Base-by-base conservation (phyloP, 2,888 invertebrate species). In the Volucella bombylans region DNA sequence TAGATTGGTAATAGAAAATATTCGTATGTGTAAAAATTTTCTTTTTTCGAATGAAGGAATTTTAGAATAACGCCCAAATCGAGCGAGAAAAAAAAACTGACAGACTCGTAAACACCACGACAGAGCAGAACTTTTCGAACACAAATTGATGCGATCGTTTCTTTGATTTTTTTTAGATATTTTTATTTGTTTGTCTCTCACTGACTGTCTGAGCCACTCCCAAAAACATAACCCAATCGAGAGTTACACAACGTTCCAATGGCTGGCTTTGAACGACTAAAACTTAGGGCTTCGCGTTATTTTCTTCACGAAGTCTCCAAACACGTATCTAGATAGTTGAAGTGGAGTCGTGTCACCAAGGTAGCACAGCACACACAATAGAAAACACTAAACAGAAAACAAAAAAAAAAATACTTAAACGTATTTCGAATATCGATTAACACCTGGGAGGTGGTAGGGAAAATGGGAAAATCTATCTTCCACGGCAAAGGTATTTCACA, bases 371-470 rank as follows among this genome's bases (percentile, higher is more conserved):
- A 4, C 38, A 62, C 64, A 73, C 69, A 68, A 72, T 23, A 52
- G 62, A 52, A 68, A 80, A 59, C 31, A 31, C 6, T 31, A 61
- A 61, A 74, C 43, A 52, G n/a, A 64, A 18, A 8, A 55, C 31
- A 65, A 23, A 23, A 8, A 55, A 41, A 65, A 23, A 23, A 23
- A 23, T 23, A 50, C n/a, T 15, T 14, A 41, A 81, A 81, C 76
- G 62, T 77, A 85, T 76, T 81, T 77, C 72, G 81, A 85, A 85
- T 85, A 85, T 85, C 72, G 85, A 85, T 85, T 77, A 72, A 85
- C 85, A 85, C 85, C 85, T 85, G 85, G 76, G 43, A 47, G 38
- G 12, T 43, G 18, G 14, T 18, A 31, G 11, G 9, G 39, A 39
- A 39, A 61, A 14, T 77, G 61, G 61, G 69, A 12, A 38, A 45